These are phyloP conservation scores for Heliothis virescens DNA, from an alignment of 1,140 invertebrate species.

Conservation along the genomic window DNA sequence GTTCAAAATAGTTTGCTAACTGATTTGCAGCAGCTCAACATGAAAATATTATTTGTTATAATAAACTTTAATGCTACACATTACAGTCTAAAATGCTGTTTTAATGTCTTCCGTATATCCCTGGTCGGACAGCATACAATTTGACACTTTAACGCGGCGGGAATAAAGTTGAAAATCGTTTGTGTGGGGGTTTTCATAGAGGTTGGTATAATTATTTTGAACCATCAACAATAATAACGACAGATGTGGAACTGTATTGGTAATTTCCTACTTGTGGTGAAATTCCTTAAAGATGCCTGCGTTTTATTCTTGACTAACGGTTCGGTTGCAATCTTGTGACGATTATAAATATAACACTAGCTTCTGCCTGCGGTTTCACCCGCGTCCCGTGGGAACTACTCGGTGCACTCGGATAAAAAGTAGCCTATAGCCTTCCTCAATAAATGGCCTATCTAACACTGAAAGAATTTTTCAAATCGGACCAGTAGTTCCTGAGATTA, in stretches of 20 bases:
- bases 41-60: slow-evolving; percentile 2
- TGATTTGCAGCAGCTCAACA: neutral
- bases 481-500: no score
- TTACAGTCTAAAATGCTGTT: slow-evolving; percentile 17
- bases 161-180: slow-evolving; percentile 4
- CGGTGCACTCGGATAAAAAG: no score
- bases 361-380: no score
- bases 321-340: no score
- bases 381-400: no score
- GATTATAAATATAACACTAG: no score
- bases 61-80: slow-evolving; percentile 9
- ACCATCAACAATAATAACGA: slow-evolving; percentile 3
- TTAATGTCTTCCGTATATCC: slow-evolving; percentile 1
- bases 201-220: slow-evolving; percentile 15
- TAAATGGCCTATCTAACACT: no score
- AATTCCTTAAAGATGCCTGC: slow-evolving; percentile 13
- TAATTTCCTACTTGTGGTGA: slow-evolving; percentile 10
- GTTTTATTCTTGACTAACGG: neutral
- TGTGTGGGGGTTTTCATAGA: slow-evolving; percentile 9
- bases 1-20: neutral
- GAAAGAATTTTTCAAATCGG: no score
- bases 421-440: no score
- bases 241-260: slow-evolving; percentile 4
- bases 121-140: neutral
- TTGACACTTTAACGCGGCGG: neutral